Base-by-base conservation (phyloP, 2,888 invertebrate species). In the Carabus problematicus region DNA sequence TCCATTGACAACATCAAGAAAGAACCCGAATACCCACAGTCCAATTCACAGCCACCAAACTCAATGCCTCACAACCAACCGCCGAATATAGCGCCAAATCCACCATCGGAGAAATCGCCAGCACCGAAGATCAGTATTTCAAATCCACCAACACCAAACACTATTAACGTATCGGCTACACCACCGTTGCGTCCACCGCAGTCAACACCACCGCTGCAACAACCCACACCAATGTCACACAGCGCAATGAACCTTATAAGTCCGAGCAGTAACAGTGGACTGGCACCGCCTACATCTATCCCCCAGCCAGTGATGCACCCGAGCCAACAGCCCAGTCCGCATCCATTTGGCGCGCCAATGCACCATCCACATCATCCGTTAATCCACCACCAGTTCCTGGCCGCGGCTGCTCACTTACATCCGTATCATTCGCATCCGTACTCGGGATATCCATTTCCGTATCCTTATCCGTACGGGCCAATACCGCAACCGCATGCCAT, bases 361-460 rank as follows among this genome's bases (percentile, higher is more conserved):
- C 90, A 89, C 75, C 93, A 93, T 75, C 89, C 92, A 14, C 91
- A 90, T 77, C 92, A 91, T 78, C 87, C 87, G 0, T 80, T 91
- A 58, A 86, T 90, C 77, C 91, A 88, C 77, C 88, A 89, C 16
- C 87, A 89, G 2, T 83, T 91, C 29, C 86, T 91, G 68, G 82
- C 82, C 40, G 88, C 88, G 67, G 86, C 85, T 56, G 86, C 87
- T 16, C 87, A 86, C 54, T 41, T 67, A 60, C 67, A 67, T 52
- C 67, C 67, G 0, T 67, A 67, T 19, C 87, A 87, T 75, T 86
- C 88, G 43, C 88, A 89, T 75, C 88, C 90, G 9, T 91, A 89
- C 79, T 86, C 88, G 69, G 88, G 89, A 45, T 90, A 90, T 76
- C 88, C 89, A 49, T 88, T 89, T 80, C 87, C 89, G 64, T 88